Conservation (phyloP, 2,113 vertebrate species). For the Hemibagrus wyckioides region DNA sequence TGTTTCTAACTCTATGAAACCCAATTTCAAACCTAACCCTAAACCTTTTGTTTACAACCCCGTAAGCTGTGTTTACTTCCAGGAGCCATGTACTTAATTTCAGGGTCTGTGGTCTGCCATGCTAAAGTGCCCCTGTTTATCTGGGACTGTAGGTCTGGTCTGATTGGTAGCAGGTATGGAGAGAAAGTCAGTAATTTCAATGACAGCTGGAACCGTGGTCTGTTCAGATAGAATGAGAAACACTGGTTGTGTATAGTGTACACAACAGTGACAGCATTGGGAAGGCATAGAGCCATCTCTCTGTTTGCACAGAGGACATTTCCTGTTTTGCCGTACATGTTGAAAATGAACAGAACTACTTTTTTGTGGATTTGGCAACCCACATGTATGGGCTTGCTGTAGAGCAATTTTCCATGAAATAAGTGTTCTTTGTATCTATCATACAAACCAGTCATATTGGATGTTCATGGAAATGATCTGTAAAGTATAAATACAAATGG, state of each 20-base stretch:
- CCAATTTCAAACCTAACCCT: neutral
- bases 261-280: neutral
- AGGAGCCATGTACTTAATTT: neutral
- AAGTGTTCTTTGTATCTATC: neutral
- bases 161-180: neutral
- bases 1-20: too few relatives aligned
- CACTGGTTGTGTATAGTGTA: neutral
- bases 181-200: neutral
- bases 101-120: neutral
- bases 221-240: neutral
- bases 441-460: neutral
- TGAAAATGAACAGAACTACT: neutral
- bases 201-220: neutral
- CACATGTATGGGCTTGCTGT: neutral
- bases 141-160: neutral
- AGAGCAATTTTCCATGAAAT: neutral
- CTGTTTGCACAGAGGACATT: neutral
- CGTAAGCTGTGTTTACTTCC: neutral
- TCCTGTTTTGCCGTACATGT: neutral
- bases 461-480: neutral
- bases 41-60: neutral
- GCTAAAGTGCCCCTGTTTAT: neutral
- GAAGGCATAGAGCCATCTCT: neutral
- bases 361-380: neutral
- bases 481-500: neutral